phyloP scores from a whole-genome alignment of 2,113 vertebrate genomes.

The Hyla sarda region DNA sequence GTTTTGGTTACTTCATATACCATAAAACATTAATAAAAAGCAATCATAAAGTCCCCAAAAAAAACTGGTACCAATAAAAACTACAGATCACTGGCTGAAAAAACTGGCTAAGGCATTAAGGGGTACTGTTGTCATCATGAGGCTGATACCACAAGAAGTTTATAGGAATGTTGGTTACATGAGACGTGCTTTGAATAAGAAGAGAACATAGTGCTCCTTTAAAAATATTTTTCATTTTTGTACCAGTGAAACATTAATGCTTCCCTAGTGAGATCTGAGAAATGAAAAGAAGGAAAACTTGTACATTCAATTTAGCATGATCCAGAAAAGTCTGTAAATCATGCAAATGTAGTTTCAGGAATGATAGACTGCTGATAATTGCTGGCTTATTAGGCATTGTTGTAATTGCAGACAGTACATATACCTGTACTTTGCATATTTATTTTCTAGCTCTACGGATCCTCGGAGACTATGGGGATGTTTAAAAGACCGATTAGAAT shows the following conservation, averaged over 20 bases:
- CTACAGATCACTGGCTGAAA: no score
- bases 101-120: no score
- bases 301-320: constrained; percentile 3
- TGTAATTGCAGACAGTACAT: constrained; percentile 17
- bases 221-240: not conserved
- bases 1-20: no score
- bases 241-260: not conserved
- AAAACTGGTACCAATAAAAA: no score
- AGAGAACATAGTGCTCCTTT: not conserved
- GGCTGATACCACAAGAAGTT: not conserved
- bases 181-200: not conserved
- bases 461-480: constrained; percentile 55
- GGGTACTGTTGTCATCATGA: not conserved
- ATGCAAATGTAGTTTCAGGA: constrained; percentile 20
- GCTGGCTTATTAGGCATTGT: constrained; percentile 21
- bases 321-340: constrained; percentile 22
- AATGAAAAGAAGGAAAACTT: not conserved
- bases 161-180: not conserved
- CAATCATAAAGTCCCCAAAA: no score
- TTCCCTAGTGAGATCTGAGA: not conserved
- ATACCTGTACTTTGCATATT: constrained; percentile 7
- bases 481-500: constrained; percentile 49
- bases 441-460: constrained; percentile 49
- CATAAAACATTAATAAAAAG: no score
- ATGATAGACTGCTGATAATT: constrained; percentile 28